These are phyloP conservation scores for Isaurus tuberculatus DNA, from an alignment of 92 coral and sea anemone species.

Conservation along the genomic window DNA sequence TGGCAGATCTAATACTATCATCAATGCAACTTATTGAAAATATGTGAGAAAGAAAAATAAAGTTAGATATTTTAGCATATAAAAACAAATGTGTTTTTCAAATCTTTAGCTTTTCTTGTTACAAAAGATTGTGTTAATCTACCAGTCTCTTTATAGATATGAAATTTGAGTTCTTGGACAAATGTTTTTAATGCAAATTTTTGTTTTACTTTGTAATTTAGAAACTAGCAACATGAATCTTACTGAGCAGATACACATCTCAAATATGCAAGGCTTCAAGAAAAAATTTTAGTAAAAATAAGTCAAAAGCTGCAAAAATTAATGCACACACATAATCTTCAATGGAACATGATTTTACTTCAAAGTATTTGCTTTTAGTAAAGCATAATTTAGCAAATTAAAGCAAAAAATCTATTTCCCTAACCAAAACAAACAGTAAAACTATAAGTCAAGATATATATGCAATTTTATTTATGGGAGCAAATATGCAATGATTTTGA, in stretches of 20 bases:
- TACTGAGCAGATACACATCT: too few species aligned
- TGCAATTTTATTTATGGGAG: slow-evolving; percentile 12
- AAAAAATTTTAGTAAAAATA: slow-evolving; percentile 8
- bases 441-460: slow-evolving; percentile 8
- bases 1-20: slow-evolving; percentile 20
- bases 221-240: too few species aligned
- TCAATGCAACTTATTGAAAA: too few species aligned
- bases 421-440: slow-evolving; percentile 19
- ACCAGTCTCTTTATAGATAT: background rate
- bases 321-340: slow-evolving; percentile 12
- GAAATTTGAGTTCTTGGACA: too few species aligned
- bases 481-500: slow-evolving; percentile 13
- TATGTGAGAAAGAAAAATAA: slow-evolving; percentile 8
- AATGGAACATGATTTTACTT: background rate
- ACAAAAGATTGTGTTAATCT: too few species aligned
- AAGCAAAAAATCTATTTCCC: slow-evolving; percentile 24
- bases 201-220: background rate
- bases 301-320: slow-evolving; percentile 9
- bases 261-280: slow-evolving; percentile 1
- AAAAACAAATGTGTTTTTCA: slow-evolving; percentile 8
- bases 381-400: background rate
- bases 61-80: too few species aligned
- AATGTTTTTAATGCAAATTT: too few species aligned
- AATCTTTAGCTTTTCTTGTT: too few species aligned
- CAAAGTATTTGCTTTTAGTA: background rate